Base-by-base conservation (phyloP, 2,888 invertebrate species). In the Agrenia bidenticulata region DNA sequence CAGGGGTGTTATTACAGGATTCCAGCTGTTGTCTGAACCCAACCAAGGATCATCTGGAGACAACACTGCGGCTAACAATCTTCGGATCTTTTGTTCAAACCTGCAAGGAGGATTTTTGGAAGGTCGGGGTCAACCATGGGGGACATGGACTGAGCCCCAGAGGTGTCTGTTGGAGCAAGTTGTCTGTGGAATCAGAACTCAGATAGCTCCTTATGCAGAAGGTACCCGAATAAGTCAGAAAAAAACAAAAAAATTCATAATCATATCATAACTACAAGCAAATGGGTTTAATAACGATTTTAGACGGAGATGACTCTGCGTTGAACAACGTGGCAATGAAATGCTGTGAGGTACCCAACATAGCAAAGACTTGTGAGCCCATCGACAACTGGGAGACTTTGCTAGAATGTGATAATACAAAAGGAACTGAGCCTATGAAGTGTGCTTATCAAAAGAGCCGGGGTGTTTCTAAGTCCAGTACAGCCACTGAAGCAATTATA, bases 141-240 rank as follows among this genome's bases (percentile, higher is more conserved):
- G 64, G 17, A 37, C 1, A 4, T 64, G 64, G 64, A 64, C 60
- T 0, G 45, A 51, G 32, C 54, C 54, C 26, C 64, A 64, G 26
- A 54, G 24, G 11, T 64, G 64, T 26, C 42, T 60, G 19, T 23
- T 32, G 2, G 26, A 53, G 19, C 60, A 64, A 19, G 59, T 60
- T 21, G 54, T 64, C 21, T 64, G 64, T 39, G 60, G 55, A 37
- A 55, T 64, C 24, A 59, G 45, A 21, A 64, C 64, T 5, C 64
- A 64, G 45, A 45, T 54, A 7, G 27, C 60, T 13, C 1, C 7
- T 9, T 53, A 59, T 27, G 41, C 21, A 7, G 21, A 9, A 23
- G 51, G 51, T 51, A 19, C 7, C 5, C 32, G 5, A 45, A 45
- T 9, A 45, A 17, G 39, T 9, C 9, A 39, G 9, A 11, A 11